phyloP scores from a whole-genome alignment of 2,797 vertebrate species.

The Chelon auratus region DNA sequence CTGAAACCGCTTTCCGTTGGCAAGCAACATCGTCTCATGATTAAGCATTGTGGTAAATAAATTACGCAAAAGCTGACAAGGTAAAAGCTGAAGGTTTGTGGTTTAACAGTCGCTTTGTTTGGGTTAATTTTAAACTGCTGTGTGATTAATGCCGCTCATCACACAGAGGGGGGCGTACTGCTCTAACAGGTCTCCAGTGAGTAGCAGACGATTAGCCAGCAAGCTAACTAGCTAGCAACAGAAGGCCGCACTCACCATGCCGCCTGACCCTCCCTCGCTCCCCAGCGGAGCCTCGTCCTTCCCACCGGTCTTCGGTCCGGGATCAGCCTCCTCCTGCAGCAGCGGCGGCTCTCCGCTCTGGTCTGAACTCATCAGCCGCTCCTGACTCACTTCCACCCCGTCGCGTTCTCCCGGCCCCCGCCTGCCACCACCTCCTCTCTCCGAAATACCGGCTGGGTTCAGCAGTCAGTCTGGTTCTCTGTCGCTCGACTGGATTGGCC shows the following conservation, averaged over 20 bases:
- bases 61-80: neutral
- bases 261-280: constrained; percentile 83
- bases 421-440: constrained; percentile 64
- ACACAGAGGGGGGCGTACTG: constrained; percentile 28
- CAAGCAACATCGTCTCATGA: neutral
- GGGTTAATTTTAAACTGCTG: constrained; percentile 33
- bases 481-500: constrained; percentile 56
- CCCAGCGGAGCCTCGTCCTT: constrained; percentile 82
- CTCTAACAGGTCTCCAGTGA: constrained; percentile 53
- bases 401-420: constrained; percentile 83
- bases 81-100: neutral
- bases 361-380: constrained; percentile 90
- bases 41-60: neutral
- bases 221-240: constrained; percentile 24
- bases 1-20: neutral
- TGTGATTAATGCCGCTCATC: constrained; percentile 21
- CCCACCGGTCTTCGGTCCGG: constrained; percentile 83
- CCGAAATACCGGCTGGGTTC: constrained; percentile 54
- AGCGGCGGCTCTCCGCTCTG: constrained; percentile 88
- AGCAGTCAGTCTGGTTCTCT: constrained; percentile 64
- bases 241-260: constrained; percentile 87
- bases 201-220: constrained; percentile 38
- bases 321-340: constrained; percentile 89
- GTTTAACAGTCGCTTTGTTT: neutral
- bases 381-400: constrained; percentile 85